Conservation (phyloP, 1,140 invertebrate genomes). For the Dufourea novaeangliae region DNA sequence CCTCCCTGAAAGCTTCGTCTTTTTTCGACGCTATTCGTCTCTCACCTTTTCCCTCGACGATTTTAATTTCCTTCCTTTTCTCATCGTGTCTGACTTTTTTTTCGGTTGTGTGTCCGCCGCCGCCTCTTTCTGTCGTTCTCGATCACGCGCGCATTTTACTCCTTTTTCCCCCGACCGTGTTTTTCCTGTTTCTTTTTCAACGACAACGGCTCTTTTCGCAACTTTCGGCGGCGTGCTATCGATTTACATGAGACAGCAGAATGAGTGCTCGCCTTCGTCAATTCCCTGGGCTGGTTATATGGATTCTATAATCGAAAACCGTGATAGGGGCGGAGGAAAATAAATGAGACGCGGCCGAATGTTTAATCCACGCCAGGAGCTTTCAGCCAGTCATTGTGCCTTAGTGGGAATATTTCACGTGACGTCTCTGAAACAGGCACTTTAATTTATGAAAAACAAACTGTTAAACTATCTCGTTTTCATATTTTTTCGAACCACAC, state of each 20-base stretch:
- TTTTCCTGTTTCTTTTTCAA: background rate
- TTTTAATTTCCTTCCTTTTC: conserved; percentile 5
- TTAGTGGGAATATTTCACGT: conserved; percentile 3
- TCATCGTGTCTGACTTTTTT: background rate
- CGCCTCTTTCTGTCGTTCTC: background rate
- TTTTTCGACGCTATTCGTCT: background rate
- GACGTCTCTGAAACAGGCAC: background rate
- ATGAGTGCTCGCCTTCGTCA: conserved; percentile 5
- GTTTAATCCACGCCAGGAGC: conserved; percentile 18
- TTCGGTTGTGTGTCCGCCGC: no score
- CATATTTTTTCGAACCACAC: background rate
- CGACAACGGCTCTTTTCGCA: background rate
- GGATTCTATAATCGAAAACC: conserved; percentile 33
- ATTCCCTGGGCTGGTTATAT: conserved; percentile 18
- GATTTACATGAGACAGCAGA: conserved; percentile 44
- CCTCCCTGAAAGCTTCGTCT: background rate
- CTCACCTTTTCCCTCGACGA: background rate
- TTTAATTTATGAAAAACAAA: background rate
- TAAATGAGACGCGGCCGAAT: conserved; percentile 15
- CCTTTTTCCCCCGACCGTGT: background rate
- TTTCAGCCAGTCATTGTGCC: conserved; percentile 31
- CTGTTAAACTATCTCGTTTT: background rate
- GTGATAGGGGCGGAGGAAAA: conserved; percentile 26
- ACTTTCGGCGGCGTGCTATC: conserved; percentile 32
- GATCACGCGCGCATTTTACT: background rate